Conservation (phyloP, 2,113 vertebrate genomes). For the Ageneiosus marmoratus region DNA sequence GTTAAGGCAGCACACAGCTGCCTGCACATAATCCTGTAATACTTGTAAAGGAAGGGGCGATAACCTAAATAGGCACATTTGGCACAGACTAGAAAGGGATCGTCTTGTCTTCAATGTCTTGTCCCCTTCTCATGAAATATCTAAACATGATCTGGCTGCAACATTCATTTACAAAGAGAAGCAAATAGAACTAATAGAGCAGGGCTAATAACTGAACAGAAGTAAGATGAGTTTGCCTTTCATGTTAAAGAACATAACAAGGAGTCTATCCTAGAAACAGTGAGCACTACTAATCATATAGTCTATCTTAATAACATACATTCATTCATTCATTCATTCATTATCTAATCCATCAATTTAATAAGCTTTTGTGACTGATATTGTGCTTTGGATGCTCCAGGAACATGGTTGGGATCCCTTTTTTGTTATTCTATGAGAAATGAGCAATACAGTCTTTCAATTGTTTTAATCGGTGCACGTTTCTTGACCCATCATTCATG, state of each 20-base stretch:
- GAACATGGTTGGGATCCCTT: no score
- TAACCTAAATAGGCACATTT: not conserved
- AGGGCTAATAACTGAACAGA: not conserved
- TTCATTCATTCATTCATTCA: no score
- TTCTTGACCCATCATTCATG: no score
- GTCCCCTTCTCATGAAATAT: not conserved
- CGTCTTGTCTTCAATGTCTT: not conserved
- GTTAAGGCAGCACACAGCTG: not conserved
- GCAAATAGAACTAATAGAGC: not conserved
- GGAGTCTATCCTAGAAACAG: no score
- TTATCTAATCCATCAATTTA: no score
- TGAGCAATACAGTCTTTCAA: no score
- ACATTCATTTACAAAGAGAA: not conserved
- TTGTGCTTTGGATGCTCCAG: no score
- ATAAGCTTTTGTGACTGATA: no score
- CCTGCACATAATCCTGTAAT: not conserved
- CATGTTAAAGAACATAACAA: not conserved
- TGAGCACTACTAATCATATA: no score
- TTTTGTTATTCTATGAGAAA: no score
- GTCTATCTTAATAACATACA: no score
- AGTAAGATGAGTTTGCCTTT: not conserved
- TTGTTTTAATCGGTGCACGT: no score
- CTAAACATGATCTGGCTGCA: not conserved
- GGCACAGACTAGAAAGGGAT: not conserved
- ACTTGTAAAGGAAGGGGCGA: slow-evolving; percentile 1